Conservation (phyloP, 2,888 invertebrate genomes). For the Dusona sp. region DNA sequence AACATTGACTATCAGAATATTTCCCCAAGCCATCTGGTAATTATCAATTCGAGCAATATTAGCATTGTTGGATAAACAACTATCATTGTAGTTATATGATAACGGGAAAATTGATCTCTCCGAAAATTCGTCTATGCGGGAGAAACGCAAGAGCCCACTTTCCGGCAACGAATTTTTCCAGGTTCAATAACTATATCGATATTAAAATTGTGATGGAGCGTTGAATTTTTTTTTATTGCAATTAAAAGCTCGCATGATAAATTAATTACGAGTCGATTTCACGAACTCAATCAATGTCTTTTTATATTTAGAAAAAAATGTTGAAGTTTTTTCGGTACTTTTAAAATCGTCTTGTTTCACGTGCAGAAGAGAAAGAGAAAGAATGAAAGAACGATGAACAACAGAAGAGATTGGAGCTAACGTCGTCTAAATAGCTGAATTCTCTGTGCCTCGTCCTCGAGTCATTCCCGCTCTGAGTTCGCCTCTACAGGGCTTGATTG, state of each 20-base stretch:
- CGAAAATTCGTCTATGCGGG: too few species aligned
- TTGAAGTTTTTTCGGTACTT: not conserved
- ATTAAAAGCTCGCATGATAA: not conserved
- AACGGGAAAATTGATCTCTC: too few species aligned
- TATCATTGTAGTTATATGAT: not conserved
- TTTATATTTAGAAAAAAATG: not conserved
- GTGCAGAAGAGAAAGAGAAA: not conserved
- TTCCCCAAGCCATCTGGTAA: not conserved
- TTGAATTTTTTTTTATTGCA: not conserved
- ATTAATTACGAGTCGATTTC: not conserved
- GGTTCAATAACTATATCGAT: too few species aligned
- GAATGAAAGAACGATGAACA: conserved; percentile 11
- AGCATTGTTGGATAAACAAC: not conserved
- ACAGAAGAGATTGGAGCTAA: not conserved
- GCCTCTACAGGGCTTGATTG: conserved; percentile 52
- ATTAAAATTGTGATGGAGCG: too few species aligned
- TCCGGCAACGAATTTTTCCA: too few species aligned
- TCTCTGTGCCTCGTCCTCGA: conserved; percentile 20
- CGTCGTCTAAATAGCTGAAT: conserved; percentile 9
- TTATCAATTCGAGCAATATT: not conserved
- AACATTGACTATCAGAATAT: not conserved
- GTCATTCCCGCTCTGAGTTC: conserved; percentile 26
- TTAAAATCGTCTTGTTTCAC: not conserved
- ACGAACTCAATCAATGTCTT: not conserved
- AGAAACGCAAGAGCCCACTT: too few species aligned